Conservation (phyloP, 2,113 vertebrate genomes). For the Sinocyclocheilus rhinocerous region DNA sequence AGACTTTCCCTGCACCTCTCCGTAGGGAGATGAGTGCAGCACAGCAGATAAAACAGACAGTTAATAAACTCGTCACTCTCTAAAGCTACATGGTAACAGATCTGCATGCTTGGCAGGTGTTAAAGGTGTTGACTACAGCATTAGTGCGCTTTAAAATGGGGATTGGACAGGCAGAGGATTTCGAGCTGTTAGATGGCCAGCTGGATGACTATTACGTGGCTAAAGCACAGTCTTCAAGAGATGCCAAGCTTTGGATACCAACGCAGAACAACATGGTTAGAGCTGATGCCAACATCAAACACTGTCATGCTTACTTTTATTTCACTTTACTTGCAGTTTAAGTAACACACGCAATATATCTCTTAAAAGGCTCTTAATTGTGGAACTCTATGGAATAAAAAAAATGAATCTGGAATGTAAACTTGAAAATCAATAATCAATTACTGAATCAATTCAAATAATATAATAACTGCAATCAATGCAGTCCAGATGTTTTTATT, state of each 20-base stretch:
- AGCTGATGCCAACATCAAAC: not conserved
- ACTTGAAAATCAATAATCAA: slow-evolving; percentile 4
- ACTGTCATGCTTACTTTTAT: slow-evolving; percentile 1
- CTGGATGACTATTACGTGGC: slow-evolving; percentile 34
- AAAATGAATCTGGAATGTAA: not conserved
- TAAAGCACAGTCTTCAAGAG: slow-evolving; percentile 3
- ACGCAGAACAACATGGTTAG: not conserved
- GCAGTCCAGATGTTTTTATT: not conserved
- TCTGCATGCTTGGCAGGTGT: slow-evolving; percentile 18
- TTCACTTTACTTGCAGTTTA: slow-evolving; percentile 10
- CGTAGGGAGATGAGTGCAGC: not conserved
- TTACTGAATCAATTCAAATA: not conserved
- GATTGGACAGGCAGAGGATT: not conserved
- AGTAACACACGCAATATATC: not conserved
- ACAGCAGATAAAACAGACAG: not conserved
- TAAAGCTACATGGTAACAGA: slow-evolving; percentile 11
- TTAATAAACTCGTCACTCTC: slow-evolving; percentile 22
- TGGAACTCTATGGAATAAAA: not conserved
- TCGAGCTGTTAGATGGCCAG: not conserved
- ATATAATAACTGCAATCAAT: not conserved
- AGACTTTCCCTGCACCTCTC: not conserved
- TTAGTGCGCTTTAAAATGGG: slow-evolving; percentile 1
- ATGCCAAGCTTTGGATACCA: not conserved
- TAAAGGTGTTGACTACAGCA: not conserved
- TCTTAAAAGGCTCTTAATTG: not conserved